These are phyloP conservation scores for Drosophila melanosoma DNA, from an alignment of 2,888 invertebrate genomes.

Conservation along the genomic window DNA sequence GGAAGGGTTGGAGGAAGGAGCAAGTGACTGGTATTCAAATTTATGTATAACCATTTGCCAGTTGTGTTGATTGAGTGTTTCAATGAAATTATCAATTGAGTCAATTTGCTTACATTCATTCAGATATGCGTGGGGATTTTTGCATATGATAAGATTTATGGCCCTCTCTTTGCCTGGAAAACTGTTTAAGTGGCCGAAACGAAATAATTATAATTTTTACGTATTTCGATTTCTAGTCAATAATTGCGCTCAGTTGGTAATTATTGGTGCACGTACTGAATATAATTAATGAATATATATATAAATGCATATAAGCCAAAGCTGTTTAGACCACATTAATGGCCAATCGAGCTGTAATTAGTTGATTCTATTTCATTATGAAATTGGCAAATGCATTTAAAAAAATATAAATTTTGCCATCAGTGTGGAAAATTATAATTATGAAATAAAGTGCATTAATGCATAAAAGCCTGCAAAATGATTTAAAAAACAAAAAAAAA, in stretches of 20 bases:
- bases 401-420: slow-evolving; percentile 68
- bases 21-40: slow-evolving; percentile 53
- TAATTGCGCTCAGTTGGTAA: slow-evolving; percentile 38
- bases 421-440: slow-evolving; percentile 58
- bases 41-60: slow-evolving; percentile 71
- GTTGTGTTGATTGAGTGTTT: slow-evolving; percentile 76
- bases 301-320: slow-evolving; percentile 24
- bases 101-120: slow-evolving; percentile 59
- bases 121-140: slow-evolving; percentile 35
- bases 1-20: background rate
- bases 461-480: slow-evolving; percentile 64
- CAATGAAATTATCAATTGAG: slow-evolving; percentile 76
- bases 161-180: slow-evolving; percentile 25
- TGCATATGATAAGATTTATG: slow-evolving; percentile 27
- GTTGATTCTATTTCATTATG: slow-evolving; percentile 66
- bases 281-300: background rate
- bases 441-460: slow-evolving; percentile 52
- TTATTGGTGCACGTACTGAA: slow-evolving; percentile 26
- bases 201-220: slow-evolving; percentile 46
- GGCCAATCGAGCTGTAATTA: slow-evolving; percentile 65
- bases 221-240: slow-evolving; percentile 25
- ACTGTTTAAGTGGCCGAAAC: slow-evolving; percentile 60
- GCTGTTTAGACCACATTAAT: slow-evolving; percentile 56
- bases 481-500: slow-evolving; percentile 70
- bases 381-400: slow-evolving; percentile 71